These are phyloP conservation scores for Maniola hyperantus DNA, from an alignment of 2,888 invertebrate genomes.

Conservation along the genomic window DNA sequence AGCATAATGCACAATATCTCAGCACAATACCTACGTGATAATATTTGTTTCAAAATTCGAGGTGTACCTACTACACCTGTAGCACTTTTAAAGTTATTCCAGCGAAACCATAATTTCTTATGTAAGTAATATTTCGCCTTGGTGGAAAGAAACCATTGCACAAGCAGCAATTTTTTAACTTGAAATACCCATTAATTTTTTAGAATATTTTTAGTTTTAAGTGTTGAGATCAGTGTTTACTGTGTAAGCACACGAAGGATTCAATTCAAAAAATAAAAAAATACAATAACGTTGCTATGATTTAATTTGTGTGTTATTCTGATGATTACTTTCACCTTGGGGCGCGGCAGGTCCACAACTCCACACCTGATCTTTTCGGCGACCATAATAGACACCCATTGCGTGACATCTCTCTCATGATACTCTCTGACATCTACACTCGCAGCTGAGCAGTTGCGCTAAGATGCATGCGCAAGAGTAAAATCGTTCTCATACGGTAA, in stretches of 20 bases:
- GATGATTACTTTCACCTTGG: background rate
- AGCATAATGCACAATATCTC: constrained; percentile 75
- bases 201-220: constrained; percentile 87
- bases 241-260: constrained; percentile 87
- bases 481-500: no score
- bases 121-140: constrained; percentile 58
- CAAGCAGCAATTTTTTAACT: constrained; percentile 74
- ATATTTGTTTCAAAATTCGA: constrained; percentile 60
- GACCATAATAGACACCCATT: no score
- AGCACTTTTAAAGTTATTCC: constrained; percentile 69
- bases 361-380: no score
- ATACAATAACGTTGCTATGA: constrained; percentile 89
- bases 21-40: constrained; percentile 75
- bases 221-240: constrained; percentile 87
- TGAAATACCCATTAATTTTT: constrained; percentile 72
- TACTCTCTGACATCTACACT: no score
- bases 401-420: no score
- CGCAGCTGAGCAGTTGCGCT: no score
- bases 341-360: no score
- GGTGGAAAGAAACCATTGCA: constrained; percentile 71
- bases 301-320: constrained; percentile 68
- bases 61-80: constrained; percentile 37
- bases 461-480: no score
- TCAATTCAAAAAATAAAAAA: constrained; percentile 83
- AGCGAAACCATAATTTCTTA: constrained; percentile 61